Conservation (phyloP, 2,797 vertebrate genomes). For the Trachurus trachurus region DNA sequence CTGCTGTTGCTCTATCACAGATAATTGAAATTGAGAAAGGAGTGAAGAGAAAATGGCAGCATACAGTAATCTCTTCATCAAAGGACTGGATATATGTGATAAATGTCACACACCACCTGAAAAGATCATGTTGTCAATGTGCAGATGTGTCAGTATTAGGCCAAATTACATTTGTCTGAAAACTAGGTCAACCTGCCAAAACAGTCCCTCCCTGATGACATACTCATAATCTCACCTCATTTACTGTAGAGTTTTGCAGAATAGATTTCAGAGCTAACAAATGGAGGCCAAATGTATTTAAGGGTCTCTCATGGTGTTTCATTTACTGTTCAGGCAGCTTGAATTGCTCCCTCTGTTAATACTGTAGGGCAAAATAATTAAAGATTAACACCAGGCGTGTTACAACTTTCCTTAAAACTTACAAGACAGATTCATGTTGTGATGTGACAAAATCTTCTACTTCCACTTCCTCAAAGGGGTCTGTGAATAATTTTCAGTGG, state of each 20-base stretch:
- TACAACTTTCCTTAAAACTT: conserved; percentile 2
- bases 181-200: not conserved
- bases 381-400: conserved; percentile 29
- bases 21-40: not conserved
- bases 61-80: not conserved
- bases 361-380: not conserved
- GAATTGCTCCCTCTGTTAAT: conserved; percentile 4
- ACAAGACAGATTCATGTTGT: not conserved
- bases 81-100: not conserved
- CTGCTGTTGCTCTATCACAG: not conserved
- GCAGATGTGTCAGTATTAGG: not conserved
- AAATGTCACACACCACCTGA: not conserved
- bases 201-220: not conserved
- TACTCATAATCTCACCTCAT: not conserved
- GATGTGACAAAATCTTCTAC: not conserved
- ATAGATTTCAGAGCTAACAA: not conserved
- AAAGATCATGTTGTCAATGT: not conserved
- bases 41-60: not conserved
- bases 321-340: conserved; percentile 4
- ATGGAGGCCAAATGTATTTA: not conserved
- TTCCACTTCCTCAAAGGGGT: not conserved
- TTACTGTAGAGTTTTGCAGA: not conserved
- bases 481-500: not conserved
- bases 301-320: not conserved
- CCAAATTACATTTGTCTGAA: not conserved